Base-by-base conservation (phyloP, 2,888 invertebrate genomes). In the Chymomyza caudatula region DNA sequence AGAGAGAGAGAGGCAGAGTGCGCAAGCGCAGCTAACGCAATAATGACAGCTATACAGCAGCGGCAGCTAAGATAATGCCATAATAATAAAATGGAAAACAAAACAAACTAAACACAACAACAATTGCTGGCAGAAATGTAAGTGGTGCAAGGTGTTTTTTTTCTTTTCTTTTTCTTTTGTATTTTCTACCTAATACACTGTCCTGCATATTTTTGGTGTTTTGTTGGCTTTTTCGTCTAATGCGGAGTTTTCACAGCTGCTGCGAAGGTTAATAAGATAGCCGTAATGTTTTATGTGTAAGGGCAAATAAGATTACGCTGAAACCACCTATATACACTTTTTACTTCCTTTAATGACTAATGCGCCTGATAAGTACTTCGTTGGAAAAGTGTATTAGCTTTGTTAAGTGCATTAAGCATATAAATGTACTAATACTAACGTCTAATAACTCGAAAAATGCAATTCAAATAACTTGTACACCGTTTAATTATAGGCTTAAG, bases 101-200 rank as follows among this genome's bases (percentile, higher is more conserved):
- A 60, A 49, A 15, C 47, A 56, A 53, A 65, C 55, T 25, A 43
- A 22, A 51, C 3, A 55, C 55, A 69, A 66, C 25, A 57, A 23
- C 67, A 65, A 69, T 67, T 70, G 71, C 69, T 66, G 69, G 19
- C 20, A n/a, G 19, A 67, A 57, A 57, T 66, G 73, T 83, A 71
- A 81, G 63, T 85, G 69, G 58, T 82, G 87, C 80, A 80, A 80
- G 80, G 87, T 80, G 80, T 67, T 80, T 85, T 79, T 64, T 62
- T 60, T 55, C 1, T 47, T 19, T 47, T 47, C 47, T 47, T 47
- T 19, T 47, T 47, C 8, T 19, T 8, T 17, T 11, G n/a, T 3
- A 15, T 47, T 17, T n/a, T 47, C 13, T 11, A 37, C 29, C 11
- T 17, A 47, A 47, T 47, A 19, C 47, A 47, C 47, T 47, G 47